Base-by-base conservation (phyloP, 2,888 invertebrate species). In the Sarcophaga subvicina region DNA sequence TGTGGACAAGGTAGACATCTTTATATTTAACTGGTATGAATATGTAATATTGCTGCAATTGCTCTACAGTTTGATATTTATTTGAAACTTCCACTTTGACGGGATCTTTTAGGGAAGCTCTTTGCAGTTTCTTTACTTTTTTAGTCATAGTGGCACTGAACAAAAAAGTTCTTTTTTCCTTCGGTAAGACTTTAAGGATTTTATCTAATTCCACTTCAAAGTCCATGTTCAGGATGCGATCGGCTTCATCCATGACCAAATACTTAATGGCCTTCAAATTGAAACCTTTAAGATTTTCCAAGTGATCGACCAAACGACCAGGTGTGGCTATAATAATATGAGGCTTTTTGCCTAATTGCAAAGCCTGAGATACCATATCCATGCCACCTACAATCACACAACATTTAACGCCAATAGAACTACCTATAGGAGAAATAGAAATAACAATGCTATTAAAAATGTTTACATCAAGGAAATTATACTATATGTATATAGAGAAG, bases 81-180 rank as follows among this genome's bases (percentile, higher is more conserved):
- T 97, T 98, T 0, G 98, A 98, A 4, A 97, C 98, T 93, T 99
- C 99, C 0, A 99, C 97, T 94, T 97, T 98, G 0, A 98, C 98
- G 0, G 99, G 99, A 93, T 99, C 97, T 89, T 96, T 96, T 8
- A 99, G 94, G 0, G 98, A 99, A 0, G 99, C 99, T 62, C 99
- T 94, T 93, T 99, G 99, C 47, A 99, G 94, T 92, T 99, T 99
- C 90, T 98, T 97, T 0, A 99, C 97, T 93, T 98, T 98, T 92
- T 98, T 98, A 0, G 99, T 99, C 99, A 99, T 99, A 1, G 99
- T 99, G 0, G 99, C 99, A 0, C 99, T 99, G 94, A 99, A 99
- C 17, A 99, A 94, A 91, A 97, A 98, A 0, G 99, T 99, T 86
- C 96, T 95, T 4, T 99, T 95, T 90, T 99, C 98, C 47, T 97